A percentile compares a stretch with the other conserved stretches of the same genome.
Conservation (phyloP, 2,888 invertebrate genomes). For the Pristionchus mayeri region DNA sequence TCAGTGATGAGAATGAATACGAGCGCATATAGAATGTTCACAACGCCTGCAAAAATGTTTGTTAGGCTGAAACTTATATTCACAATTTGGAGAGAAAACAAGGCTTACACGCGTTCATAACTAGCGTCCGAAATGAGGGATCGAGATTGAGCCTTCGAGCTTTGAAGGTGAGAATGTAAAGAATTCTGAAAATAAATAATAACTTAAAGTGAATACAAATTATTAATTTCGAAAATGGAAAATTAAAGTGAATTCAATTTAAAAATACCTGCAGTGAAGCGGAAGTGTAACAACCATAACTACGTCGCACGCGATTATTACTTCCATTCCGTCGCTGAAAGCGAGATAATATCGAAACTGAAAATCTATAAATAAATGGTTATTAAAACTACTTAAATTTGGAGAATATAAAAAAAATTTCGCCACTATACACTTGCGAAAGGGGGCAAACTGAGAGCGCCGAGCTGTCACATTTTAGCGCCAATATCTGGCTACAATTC, state of each 20-base stretch:
- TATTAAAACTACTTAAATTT: no score
- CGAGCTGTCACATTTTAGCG: no score
- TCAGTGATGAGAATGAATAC: constrained; percentile 24
- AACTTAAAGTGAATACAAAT: neutral
- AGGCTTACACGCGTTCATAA: neutral
- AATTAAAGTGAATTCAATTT: no score
- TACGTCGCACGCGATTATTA: neutral
- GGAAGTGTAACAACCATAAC: constrained; percentile 3
- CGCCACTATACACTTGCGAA: no score
- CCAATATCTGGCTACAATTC: no score
- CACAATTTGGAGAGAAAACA: neutral
- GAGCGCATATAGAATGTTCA: neutral
- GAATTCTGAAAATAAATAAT: neutral
- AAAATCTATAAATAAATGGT: no score
- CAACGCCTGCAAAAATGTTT: neutral
- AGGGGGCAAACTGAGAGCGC: no score
- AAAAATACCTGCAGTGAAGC: neutral
- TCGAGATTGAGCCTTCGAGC: neutral
- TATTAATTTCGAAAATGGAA: neutral
- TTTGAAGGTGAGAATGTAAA: neutral
- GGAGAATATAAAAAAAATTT: no score
- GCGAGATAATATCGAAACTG: no score
- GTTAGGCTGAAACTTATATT: neutral
- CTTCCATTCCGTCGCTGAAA: neutral
- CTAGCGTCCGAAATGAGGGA: neutral